Evolutionary conservation across 1,140 invertebrate genomes (phyloP).

Genomic region (Whitmania pigra): DNA sequence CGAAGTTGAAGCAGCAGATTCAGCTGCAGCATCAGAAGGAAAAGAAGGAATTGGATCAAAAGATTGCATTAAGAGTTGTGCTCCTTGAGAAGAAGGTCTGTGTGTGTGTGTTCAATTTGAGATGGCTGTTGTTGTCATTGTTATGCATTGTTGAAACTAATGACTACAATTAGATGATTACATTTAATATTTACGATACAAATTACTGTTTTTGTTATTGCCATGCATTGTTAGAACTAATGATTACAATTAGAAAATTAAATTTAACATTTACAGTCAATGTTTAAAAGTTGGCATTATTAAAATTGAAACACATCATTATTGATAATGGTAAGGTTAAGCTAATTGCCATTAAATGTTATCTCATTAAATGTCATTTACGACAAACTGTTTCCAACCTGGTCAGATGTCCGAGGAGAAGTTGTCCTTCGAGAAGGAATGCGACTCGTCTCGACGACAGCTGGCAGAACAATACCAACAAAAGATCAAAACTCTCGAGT

Average conservation of each 20-base stretch:
- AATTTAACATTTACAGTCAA: neutral
- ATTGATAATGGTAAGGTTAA: too few species aligned
- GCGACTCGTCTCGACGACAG: conserved; percentile 69
- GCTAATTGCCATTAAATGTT: too few species aligned
- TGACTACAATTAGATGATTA: neutral
- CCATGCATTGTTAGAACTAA: neutral
- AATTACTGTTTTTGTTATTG: too few species aligned
- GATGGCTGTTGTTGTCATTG: too few species aligned
- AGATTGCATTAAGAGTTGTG: conserved; percentile 71
- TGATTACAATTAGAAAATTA: neutral
- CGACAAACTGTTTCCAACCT: neutral
- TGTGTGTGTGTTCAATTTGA: neutral
- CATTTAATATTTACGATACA: neutral
- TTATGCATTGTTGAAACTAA: neutral
- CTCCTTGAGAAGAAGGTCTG: conserved; percentile 75
- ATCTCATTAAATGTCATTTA: too few species aligned
- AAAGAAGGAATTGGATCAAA: conserved; percentile 77
- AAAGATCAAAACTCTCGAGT: conserved; percentile 49
- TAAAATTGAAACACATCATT: too few species aligned
- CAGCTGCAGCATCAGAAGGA: conserved; percentile 87
- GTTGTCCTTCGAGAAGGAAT: conserved; percentile 74
- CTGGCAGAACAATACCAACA: conserved; percentile 74
- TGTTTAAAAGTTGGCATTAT: too few species aligned
- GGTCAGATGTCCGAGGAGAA: conserved; percentile 76
- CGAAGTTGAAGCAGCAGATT: conserved; percentile 92